phyloP scores from a whole-genome alignment of 2,113 vertebrate genomes.

The Pelecanus crispus region DNA sequence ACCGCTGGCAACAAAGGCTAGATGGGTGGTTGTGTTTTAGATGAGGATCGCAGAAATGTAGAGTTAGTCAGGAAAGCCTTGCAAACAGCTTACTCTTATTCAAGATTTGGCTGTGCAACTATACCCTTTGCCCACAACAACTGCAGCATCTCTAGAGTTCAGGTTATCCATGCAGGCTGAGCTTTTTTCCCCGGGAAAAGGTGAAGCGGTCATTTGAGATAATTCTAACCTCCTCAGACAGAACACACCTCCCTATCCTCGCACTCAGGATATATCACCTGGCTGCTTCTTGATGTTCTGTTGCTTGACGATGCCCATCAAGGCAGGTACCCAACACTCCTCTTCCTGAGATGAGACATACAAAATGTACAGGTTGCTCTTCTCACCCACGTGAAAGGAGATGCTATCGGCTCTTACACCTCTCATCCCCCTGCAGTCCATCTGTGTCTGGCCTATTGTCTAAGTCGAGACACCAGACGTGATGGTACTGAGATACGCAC shows the following conservation, averaged over 20 bases:
- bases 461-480: neutral
- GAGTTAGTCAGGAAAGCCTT: neutral
- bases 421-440: neutral
- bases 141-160: neutral
- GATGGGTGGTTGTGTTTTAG: neutral
- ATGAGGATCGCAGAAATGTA: neutral
- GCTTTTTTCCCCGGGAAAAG: neutral
- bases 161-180: fast-evolving
- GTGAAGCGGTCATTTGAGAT: neutral
- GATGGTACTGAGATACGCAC: neutral
- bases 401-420: neutral
- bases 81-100: neutral
- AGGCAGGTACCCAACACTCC: neutral
- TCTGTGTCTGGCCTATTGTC: neutral
- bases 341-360: neutral
- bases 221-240: neutral
- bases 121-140: neutral
- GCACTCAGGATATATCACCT: neutral
- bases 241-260: too few species aligned
- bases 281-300: neutral
- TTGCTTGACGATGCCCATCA: neutral
- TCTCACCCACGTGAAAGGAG: neutral
- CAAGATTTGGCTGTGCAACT: neutral
- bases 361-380: neutral
- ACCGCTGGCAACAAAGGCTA: neutral